These are phyloP conservation scores for Apamea anceps DNA, from an alignment of 2,888 invertebrate genomes.

Conservation along the genomic window DNA sequence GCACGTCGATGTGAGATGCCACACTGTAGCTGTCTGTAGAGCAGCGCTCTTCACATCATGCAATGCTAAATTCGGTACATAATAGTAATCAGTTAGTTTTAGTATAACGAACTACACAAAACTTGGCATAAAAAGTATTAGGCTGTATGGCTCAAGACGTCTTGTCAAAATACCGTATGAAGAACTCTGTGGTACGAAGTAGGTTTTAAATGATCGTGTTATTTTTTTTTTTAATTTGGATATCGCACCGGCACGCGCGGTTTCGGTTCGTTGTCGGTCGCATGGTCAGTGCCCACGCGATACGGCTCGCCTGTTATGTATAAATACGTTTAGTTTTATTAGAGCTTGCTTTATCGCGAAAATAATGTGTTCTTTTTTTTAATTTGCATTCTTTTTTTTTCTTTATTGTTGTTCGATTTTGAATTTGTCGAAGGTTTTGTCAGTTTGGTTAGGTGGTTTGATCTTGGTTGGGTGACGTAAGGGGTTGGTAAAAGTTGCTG, in stretches of 20 bases:
- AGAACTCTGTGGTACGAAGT: background rate
- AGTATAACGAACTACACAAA: too few species aligned
- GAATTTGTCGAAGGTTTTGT: background rate
- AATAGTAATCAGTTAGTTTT: too few species aligned
- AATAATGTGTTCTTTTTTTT: conserved; percentile 19
- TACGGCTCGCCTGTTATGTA: conserved; percentile 43
- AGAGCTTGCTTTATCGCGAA: conserved; percentile 35
- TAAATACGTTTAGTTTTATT: conserved; percentile 48
- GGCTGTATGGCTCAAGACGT: background rate
- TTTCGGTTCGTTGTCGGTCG: conserved; percentile 53
- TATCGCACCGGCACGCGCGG: conserved; percentile 54
- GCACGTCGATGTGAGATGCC: too few species aligned
- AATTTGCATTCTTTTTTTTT: background rate
- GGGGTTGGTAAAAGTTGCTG: background rate
- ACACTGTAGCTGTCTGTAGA: too few species aligned
- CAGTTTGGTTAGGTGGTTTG: too few species aligned
- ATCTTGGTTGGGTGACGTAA: background rate
- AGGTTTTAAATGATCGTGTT: conserved; percentile 15
- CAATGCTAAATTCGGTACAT: too few species aligned
- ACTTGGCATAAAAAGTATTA: too few species aligned
- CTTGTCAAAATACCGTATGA: conserved; percentile 20
- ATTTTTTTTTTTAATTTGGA: conserved; percentile 47
- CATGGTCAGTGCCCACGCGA: conserved; percentile 62
- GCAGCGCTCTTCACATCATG: too few species aligned
- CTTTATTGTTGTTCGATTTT: background rate